Base-by-base conservation (phyloP, 2,888 invertebrate genomes). In the Salpingus planirostris region DNA sequence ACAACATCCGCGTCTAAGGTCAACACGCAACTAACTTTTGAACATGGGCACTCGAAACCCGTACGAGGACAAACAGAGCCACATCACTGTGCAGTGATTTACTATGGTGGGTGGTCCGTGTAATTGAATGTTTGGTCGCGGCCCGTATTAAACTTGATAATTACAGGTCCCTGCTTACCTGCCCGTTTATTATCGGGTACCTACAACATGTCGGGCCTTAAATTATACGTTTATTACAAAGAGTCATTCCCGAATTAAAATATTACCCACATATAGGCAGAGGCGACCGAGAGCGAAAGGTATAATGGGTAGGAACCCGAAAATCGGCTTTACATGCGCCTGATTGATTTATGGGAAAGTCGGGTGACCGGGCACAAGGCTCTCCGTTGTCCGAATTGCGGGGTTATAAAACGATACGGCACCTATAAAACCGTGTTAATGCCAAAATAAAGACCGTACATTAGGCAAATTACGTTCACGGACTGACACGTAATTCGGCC, bases 61-160 rank as follows among this genome's bases (percentile, higher is more conserved):
- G 27, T 26, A 21, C 21, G 25, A 14, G 11, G 27, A 26, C 15
- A 24, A 24, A 11, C 32, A 21, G 36, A 33, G 42, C 42, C 42
- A 50, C 43, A 28, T 12, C 6, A 13, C 21, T 44, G 44, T 51
- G 41, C 43, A 51, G 57, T 59, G 59, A 58, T 60, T 58, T 58
- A 57, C 53, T 57, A 50, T 50, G 51, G 54, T 60, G 60, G 60
- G 60, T 60, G 60, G 60, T 60, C 60, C 50, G 46, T 47, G 54
- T 57, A 59, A 59, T 59, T 58, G 59, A 60, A 60, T 58, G 57
- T 58, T 58, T 53, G 55, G 53, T 57, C 54, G 53, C 52, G 50
- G 40, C 40, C 51, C 37, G 47, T 50, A 57, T 54, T 55, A 57
- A 60, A 57, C 49, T 45, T 47, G 56, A 59, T 59, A 60, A 60